These are phyloP conservation scores for Chrysomallon squamiferum DNA, from an alignment of 1,140 invertebrate species.

Conservation along the genomic window DNA sequence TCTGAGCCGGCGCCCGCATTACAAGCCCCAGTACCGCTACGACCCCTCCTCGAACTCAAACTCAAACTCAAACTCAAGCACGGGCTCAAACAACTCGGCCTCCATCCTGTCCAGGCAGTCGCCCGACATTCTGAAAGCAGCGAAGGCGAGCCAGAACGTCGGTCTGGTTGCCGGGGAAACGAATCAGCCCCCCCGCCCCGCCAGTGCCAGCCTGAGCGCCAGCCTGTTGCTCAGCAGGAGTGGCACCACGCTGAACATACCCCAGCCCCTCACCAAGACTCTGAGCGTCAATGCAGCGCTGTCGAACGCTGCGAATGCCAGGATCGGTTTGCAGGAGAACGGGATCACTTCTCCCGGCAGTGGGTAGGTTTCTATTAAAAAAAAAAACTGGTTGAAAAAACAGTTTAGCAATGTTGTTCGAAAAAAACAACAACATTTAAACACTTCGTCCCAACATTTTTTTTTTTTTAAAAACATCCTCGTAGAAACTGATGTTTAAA, in stretches of 20 bases:
- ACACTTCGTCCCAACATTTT: too few species aligned
- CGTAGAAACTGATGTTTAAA: too few species aligned
- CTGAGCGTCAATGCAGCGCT: background rate
- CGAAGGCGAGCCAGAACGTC: background rate
- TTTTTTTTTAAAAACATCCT: too few species aligned
- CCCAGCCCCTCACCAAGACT: constrained; percentile 9
- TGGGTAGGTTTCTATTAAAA: too few species aligned
- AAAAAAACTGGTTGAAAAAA: too few species aligned
- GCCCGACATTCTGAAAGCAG: background rate
- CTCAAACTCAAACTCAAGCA: constrained; percentile 4
- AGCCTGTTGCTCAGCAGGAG: constrained; percentile 1
- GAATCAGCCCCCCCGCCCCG: background rate
- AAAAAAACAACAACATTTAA: too few species aligned
- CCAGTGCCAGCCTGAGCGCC: constrained; percentile 11
- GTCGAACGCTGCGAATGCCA: constrained; percentile 2
- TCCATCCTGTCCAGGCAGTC: too few species aligned
- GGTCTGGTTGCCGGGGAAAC: background rate
- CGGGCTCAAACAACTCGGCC: background rate
- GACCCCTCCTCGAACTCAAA: constrained; percentile 59
- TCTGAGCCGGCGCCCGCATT: constrained; percentile 46
- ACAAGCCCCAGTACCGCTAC: constrained; percentile 75
- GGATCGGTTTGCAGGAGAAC: too few species aligned
- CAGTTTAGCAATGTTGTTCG: too few species aligned
- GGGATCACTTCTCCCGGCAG: too few species aligned
- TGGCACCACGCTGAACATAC: constrained; percentile 8